These are phyloP conservation scores for Sebastes goodei DNA, from an alignment of 2,797 vertebrate genomes.

Conservation along the genomic window DNA sequence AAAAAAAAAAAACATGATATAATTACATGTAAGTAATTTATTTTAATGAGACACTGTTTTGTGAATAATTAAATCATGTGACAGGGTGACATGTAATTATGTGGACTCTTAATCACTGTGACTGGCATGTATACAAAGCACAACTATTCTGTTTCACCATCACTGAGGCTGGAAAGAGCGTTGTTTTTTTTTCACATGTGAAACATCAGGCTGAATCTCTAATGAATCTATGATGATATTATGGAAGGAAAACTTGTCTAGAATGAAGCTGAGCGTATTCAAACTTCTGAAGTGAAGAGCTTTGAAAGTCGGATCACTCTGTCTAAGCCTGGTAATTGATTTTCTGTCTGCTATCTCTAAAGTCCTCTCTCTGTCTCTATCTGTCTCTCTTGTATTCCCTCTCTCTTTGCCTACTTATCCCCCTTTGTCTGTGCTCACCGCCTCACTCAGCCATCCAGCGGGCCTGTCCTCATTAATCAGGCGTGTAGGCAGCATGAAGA, in stretches of 20 bases:
- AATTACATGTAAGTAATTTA: neutral
- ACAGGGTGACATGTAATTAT: conserved; percentile 1
- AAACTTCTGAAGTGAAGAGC: conserved; percentile 33
- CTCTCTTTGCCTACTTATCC: conserved; percentile 30
- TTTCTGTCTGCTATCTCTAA: conserved; percentile 45
- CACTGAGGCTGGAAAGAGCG: neutral
- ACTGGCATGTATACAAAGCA: neutral
- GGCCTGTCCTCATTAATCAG: conserved; percentile 65
- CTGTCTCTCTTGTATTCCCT: conserved; percentile 16
- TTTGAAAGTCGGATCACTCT: conserved; percentile 47
- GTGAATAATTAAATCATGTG: conserved; percentile 13
- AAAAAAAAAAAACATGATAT: neutral
- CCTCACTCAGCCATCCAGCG: conserved; percentile 33
- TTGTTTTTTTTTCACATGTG: neutral
- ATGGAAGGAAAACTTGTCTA: conserved; percentile 1
- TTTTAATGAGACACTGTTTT: conserved; percentile 13
- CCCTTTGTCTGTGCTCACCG: conserved; percentile 20
- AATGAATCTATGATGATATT: conserved; percentile 24
- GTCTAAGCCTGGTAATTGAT: conserved; percentile 54
- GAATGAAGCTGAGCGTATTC: conserved; percentile 14
- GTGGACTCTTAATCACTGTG: neutral
- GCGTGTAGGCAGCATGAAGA: conserved; percentile 51
- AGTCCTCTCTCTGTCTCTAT: conserved; percentile 31
- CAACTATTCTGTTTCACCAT: neutral
- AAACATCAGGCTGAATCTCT: conserved; percentile 8